Evolutionary conservation across 2,113 vertebrate species (phyloP).

Genomic region (Dicerorhinus sumatrensis): DNA sequence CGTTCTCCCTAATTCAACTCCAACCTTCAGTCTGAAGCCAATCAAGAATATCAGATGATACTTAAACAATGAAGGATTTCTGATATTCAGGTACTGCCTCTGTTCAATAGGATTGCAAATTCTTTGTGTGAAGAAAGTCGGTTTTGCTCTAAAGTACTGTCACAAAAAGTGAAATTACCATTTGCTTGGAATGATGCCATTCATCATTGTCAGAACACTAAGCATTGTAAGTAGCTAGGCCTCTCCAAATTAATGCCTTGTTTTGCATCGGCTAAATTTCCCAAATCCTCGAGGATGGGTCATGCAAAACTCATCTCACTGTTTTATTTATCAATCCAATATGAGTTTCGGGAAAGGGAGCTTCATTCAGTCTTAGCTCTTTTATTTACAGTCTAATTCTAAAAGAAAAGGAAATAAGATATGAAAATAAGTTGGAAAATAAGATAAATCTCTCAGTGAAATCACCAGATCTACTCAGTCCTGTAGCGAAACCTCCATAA

Average conservation of each 20-base stretch:
- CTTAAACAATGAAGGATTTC: constrained; percentile 99
- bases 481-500: constrained; percentile 92
- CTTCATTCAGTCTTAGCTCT: constrained; percentile 88
- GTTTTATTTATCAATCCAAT: constrained; percentile 97
- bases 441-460: constrained; percentile 95
- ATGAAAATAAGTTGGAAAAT: constrained; percentile 98
- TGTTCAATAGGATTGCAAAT: constrained; percentile 98
- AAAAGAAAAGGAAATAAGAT: constrained; percentile 98
- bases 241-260: constrained; percentile 99
- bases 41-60: constrained; percentile 99
- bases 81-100: constrained; percentile 99
- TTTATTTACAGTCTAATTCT: constrained; percentile 99
- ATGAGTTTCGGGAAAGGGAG: constrained; percentile 90
- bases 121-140: constrained; percentile 97
- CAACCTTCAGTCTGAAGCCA: constrained; percentile 98
- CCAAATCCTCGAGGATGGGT: constrained; percentile 99
- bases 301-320: constrained; percentile 94
- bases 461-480: constrained; percentile 92
- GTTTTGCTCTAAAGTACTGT: constrained; percentile 99
- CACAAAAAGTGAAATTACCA: constrained; percentile 99
- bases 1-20: constrained; percentile 97
- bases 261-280: constrained; percentile 99
- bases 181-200: constrained; percentile 99
- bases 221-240: constrained; percentile 96
- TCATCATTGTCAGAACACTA: constrained; percentile 99